Percentiles rank a stretch among this genome's conserved stretches.
Evolutionary conservation across 2,888 invertebrate genomes (phyloP).

Genomic region (Mythimna albipuncta): DNA sequence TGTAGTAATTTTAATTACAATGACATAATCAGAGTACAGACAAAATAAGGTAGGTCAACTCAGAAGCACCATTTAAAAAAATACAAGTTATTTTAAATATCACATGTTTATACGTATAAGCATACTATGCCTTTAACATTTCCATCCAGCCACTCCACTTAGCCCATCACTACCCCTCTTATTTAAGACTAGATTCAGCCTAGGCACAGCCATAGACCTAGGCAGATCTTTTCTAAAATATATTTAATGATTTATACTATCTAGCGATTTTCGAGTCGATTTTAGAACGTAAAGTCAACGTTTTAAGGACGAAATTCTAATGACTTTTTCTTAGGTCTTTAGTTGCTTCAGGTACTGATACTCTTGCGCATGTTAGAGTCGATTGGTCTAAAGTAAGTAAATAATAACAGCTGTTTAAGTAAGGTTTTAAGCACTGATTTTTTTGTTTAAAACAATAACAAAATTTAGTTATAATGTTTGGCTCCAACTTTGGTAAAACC

Average conservation of each 20-base stretch:
- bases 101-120: conserved; percentile 44
- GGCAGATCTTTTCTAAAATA: conserved; percentile 59
- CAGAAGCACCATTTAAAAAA: conserved; percentile 19
- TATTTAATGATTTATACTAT: conserved; percentile 23
- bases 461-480: conserved; percentile 1
- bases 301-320: conserved; percentile 20
- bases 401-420: neutral
- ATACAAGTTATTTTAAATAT: conserved; percentile 32
- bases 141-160: conserved; percentile 51
- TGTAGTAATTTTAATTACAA: neutral
- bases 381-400: neutral
- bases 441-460: neutral
- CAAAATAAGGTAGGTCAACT: neutral
- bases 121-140: conserved; percentile 5
- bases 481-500: neutral
- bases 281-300: conserved; percentile 24
- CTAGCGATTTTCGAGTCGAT: conserved; percentile 52
- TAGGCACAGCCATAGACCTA: conserved; percentile 60
- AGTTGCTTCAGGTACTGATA: conserved; percentile 31
- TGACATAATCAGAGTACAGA: neutral
- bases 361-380: conserved; percentile 11
- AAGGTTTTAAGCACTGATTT: neutral
- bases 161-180: conserved; percentile 27
- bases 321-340: conserved; percentile 12
- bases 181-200: conserved; percentile 63